Conservation (phyloP, 2,888 invertebrate genomes). For the Standfussiana lucernea region DNA sequence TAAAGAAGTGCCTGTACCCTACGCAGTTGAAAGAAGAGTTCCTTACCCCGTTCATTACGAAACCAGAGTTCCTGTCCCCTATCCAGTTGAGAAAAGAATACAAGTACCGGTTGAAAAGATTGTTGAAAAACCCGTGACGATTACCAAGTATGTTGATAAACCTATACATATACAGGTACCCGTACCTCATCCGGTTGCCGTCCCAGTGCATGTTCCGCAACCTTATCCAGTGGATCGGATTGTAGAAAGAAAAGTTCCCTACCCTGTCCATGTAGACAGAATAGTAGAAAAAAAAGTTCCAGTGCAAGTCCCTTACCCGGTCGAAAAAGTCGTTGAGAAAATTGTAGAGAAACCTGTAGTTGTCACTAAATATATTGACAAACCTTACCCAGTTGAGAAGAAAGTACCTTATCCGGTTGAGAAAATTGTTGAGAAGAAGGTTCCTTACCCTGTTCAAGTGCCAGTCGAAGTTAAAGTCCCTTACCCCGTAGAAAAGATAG, state of each 20-base stretch:
- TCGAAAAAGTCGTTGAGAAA: constrained; percentile 87
- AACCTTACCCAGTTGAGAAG: constrained; percentile 88
- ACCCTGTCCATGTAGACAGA: constrained; percentile 85
- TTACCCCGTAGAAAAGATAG: constrained; percentile 82
- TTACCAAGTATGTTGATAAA: constrained; percentile 86
- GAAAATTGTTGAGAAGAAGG: constrained; percentile 88
- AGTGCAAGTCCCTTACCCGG: constrained; percentile 86
- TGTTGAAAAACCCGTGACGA: constrained; percentile 90
- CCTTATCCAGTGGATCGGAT: constrained; percentile 89
- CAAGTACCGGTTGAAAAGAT: constrained; percentile 88
- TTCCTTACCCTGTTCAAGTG: constrained; percentile 90
- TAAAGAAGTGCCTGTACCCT: constrained; percentile 86
- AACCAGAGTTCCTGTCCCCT: constrained; percentile 86
- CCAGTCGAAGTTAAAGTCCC: constrained; percentile 89
- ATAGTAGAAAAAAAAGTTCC: constrained; percentile 87
- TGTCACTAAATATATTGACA: constrained; percentile 84
- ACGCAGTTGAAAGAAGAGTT: constrained; percentile 88
- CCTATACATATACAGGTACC: constrained; percentile 85
- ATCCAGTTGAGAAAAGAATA: constrained; percentile 85
- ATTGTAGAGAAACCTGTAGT: constrained; percentile 91
- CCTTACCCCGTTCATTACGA: constrained; percentile 87
- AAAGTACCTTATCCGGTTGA: constrained; percentile 87
- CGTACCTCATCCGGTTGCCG: constrained; percentile 82
- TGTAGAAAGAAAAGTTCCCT: constrained; percentile 87
- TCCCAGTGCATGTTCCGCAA: constrained; percentile 82